phyloP scores from a whole-genome alignment of 2,113 vertebrate species.

The Chaetodon auriga region DNA sequence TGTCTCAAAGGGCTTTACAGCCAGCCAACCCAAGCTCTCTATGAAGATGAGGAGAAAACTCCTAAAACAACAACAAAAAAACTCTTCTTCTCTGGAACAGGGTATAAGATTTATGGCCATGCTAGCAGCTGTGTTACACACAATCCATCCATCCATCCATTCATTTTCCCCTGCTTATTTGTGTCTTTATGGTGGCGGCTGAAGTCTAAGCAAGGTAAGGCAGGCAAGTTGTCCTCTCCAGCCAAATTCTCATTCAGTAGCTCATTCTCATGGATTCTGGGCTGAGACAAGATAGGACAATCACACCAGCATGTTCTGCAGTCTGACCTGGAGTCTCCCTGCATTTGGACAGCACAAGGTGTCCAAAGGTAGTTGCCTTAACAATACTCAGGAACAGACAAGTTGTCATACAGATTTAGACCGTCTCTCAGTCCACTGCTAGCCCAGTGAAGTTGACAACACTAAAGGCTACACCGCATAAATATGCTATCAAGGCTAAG shows the following conservation, averaged over 20 bases:
- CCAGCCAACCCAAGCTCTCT: not conserved
- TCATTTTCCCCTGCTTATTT: not conserved
- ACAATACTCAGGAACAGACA: not conserved
- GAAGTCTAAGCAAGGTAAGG: not conserved
- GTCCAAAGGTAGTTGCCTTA: not conserved
- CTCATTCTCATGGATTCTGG: not conserved
- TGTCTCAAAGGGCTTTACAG: constrained; percentile 32
- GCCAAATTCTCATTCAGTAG: not conserved
- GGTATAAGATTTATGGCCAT: not conserved
- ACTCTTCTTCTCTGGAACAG: not conserved
- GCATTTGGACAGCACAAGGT: not conserved
- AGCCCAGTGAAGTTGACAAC: too few species aligned
- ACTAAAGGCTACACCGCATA: not conserved
- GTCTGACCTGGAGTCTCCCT: not conserved
- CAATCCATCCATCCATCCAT: not conserved
- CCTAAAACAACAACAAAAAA: not conserved
- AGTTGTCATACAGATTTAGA: not conserved
- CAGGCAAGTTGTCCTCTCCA: not conserved
- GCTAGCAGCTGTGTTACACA: not conserved
- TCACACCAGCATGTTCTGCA: not conserved
- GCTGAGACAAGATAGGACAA: not conserved
- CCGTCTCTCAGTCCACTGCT: not conserved
- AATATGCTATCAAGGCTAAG: too few species aligned
- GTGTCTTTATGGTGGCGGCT: not conserved
- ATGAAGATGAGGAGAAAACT: constrained; percentile 10